Evolutionary conservation across 2,113 vertebrate genomes (phyloP).

Genomic region (human): GRCh38 chr11:15554501-15555000

Average conservation of each 20-base stretch:
- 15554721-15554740: neutral
- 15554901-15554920: neutral
- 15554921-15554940: neutral
- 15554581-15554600: neutral
- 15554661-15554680: neutral
- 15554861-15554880: neutral
- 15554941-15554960: neutral
- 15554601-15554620: neutral
- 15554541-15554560: neutral
- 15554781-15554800: neutral
- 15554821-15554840: neutral
- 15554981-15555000: neutral
- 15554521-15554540: neutral
- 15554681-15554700: neutral
- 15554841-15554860: neutral
- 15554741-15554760: neutral
- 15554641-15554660: neutral
- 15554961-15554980: neutral
- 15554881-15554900: neutral
- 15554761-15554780: neutral
- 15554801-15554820: neutral
- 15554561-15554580: neutral
- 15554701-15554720: neutral
- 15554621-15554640: neutral
- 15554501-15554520: neutral